Evolutionary conservation across 2,888 invertebrate genomes (phyloP).

Genomic region (Plagiodera versicolora): DNA sequence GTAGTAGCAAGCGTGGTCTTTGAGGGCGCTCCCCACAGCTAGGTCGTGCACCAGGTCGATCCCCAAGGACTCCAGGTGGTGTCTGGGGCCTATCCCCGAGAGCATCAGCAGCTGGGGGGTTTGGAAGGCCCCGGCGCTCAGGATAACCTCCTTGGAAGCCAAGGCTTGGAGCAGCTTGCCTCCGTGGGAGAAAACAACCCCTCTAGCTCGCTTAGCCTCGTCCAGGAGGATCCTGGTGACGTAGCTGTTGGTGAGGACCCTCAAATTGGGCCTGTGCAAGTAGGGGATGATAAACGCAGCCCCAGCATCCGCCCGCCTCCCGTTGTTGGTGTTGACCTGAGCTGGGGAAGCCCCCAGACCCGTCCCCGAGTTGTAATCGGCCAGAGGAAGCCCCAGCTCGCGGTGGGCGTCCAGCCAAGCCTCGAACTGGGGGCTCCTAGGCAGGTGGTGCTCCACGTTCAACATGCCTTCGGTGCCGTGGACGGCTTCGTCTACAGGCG

Average conservation of each 20-base stretch:
- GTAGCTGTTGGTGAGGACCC: slow-evolving; percentile 68
- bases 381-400: slow-evolving; percentile 62
- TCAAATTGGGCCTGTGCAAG: slow-evolving; percentile 64
- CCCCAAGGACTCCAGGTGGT: slow-evolving; percentile 61
- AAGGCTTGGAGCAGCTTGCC: slow-evolving; percentile 56
- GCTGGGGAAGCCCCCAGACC: slow-evolving; percentile 65
- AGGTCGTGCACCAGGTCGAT: slow-evolving; percentile 67
- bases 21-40: slow-evolving; percentile 75
- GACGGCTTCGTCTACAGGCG: slow-evolving; percentile 12
- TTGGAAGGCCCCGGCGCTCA: slow-evolving; percentile 77
- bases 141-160: slow-evolving; percentile 73
- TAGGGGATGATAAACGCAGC: slow-evolving; percentile 75
- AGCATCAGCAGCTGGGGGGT: slow-evolving; percentile 82
- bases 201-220: slow-evolving; percentile 60
- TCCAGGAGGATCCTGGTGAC: slow-evolving; percentile 65
- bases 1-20: slow-evolving; percentile 73
- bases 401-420: slow-evolving; percentile 67
- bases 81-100: slow-evolving; percentile 73
- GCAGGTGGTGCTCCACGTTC: slow-evolving; percentile 33
- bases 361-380: slow-evolving; percentile 30
- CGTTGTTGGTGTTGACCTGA: slow-evolving; percentile 68
- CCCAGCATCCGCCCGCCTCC: slow-evolving; percentile 73
- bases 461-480: slow-evolving; percentile 28
- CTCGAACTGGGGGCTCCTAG: slow-evolving; percentile 54
- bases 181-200: slow-evolving; percentile 68